Percentiles rank a stretch among this genome's conserved stretches.
Evolutionary conservation across 2,113 vertebrate genomes (phyloP).

Genomic region (Neoarius graeffei): DNA sequence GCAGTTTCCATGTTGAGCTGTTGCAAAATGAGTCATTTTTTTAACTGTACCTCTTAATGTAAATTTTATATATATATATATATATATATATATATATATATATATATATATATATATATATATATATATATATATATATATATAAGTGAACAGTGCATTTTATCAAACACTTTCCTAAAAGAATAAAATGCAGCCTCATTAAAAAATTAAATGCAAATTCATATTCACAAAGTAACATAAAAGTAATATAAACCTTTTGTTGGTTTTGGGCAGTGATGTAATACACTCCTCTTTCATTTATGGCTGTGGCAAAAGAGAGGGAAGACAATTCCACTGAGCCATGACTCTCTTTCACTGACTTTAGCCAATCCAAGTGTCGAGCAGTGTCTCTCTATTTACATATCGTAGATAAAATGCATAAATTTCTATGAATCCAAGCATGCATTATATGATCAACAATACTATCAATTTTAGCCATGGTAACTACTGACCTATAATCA

Average conservation of each 20-base stretch:
- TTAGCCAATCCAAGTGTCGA: slow-evolving; percentile 89
- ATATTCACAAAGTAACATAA: background rate
- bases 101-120: too few relatives aligned
- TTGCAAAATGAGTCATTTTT: background rate
- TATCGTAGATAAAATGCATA: background rate
- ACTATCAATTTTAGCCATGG: background rate
- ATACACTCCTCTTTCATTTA: slow-evolving; percentile 88
- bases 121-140: background rate
- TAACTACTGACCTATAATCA: background rate
- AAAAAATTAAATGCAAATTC: background rate
- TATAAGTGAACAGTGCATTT: background rate
- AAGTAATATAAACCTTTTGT: slow-evolving; percentile 67
- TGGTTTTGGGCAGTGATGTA: slow-evolving; percentile 72
- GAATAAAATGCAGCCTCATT: background rate
- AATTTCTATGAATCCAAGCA: slow-evolving; percentile 27
- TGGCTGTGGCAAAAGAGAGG: slow-evolving; percentile 84
- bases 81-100: too few relatives aligned
- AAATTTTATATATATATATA: too few relatives aligned
- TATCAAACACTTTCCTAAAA: background rate
- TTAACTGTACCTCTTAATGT: too few relatives aligned
- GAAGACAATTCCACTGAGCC: slow-evolving; percentile 94
- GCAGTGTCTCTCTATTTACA: slow-evolving; percentile 81
- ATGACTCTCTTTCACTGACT: slow-evolving; percentile 92
- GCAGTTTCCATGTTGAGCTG: background rate
- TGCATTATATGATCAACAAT: background rate